These are phyloP conservation scores for Gobio gobio DNA, from an alignment of 2,113 vertebrate genomes.

Conservation along the genomic window DNA sequence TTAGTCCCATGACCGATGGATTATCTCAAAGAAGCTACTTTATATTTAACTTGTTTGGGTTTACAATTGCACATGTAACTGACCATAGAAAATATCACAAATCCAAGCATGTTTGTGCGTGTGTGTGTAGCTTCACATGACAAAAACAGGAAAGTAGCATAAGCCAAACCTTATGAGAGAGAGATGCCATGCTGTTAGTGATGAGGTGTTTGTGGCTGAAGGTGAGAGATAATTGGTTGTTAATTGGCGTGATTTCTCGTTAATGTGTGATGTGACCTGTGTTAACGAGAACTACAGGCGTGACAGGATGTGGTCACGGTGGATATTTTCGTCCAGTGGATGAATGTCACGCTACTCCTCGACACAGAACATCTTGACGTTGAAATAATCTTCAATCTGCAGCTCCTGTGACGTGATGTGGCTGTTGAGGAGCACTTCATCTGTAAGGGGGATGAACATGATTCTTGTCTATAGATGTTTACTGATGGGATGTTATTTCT, in stretches of 20 bases:
- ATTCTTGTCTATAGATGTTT: background rate
- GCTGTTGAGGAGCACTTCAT: background rate
- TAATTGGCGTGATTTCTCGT: constrained; percentile 13
- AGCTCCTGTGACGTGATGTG: background rate
- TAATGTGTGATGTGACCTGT: constrained; percentile 39
- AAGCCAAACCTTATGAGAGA: background rate
- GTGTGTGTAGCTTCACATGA: background rate
- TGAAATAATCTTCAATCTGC: background rate
- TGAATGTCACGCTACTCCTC: background rate
- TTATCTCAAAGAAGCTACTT: background rate
- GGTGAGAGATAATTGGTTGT: constrained; percentile 7
- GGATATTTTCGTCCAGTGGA: background rate
- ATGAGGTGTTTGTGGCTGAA: background rate
- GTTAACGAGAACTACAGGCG: constrained; percentile 9
- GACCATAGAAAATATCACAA: background rate
- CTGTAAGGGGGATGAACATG: background rate
- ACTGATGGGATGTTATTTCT: background rate
- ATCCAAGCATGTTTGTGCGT: background rate
- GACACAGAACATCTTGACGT: background rate
- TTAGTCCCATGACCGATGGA: no score
- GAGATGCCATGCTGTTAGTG: background rate
- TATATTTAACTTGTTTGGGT: background rate
- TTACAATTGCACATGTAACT: background rate
- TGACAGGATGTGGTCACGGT: constrained; percentile 9
- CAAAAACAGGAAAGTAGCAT: background rate